Base-by-base conservation (phyloP, 2,888 invertebrate genomes). In the Eristalis intricaria region DNA sequence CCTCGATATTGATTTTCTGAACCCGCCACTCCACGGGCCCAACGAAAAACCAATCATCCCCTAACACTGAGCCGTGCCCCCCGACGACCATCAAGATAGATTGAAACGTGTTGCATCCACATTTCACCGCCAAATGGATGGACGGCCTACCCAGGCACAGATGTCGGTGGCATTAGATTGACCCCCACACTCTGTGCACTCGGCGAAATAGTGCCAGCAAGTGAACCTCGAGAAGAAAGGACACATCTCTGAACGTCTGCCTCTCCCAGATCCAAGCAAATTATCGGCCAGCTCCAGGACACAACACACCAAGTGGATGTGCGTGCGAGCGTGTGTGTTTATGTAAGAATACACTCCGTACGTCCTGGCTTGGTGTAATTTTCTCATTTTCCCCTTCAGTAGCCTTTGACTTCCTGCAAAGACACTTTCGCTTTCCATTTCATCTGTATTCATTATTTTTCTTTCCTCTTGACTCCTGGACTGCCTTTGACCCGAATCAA, bases 61-160 rank as follows among this genome's bases (percentile, higher is more conserved):
- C 56, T 10, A 5, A 63, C 43, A 2, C 11, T 0, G 10, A 32
- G 40, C 35, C 13, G 1, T 29, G 35, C 77, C 22, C 66, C 56
- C 71, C 22, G 66, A 23, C 65, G 50, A 26, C 74, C 76, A 85
- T 73, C 38, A 50, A 60, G 60, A 81, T 80, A 78, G 61, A 86
- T 71, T 70, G 78, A 83, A 83, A 86, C 86, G 82, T 86, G 86
- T 86, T 86, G 82, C 86, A 75, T 86, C 50, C 66, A 75, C 65
- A 86, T 78, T 82, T 86, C 70, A 70, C 69, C 61, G 78, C 64
- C 66, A 66, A 74, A 86, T 19, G 65, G 38, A 70, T 64, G 7
- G 80, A 68, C 76, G 60, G 70, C 79, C 70, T 19, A 26, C 56
- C 78, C 58, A 74, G 77, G 69, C 85, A 23, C 77, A 86, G 60